Evolutionary conservation across 2,888 invertebrate genomes (phyloP), one percentile per base, ranked within the genome.

Genomic region (Drosophila neotestacea): DNA sequence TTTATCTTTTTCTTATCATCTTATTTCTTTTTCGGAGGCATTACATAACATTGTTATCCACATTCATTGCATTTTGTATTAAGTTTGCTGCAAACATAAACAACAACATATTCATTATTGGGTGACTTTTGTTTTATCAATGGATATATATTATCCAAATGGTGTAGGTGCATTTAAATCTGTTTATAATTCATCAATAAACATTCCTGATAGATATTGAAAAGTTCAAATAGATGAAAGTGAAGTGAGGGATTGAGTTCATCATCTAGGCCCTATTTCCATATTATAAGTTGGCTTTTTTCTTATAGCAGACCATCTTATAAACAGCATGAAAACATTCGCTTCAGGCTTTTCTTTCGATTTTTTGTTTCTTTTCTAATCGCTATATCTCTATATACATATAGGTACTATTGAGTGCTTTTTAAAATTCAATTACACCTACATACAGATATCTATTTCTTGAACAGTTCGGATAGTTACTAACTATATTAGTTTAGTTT

Each of bases 41-140:
- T 39, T 55, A 16, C 30, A 22, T 62, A 56, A 52, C 39, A 16
- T 38, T 41, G 13, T 39, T 48, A 38, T 55, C 48, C 56, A 46
- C 30, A 72, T 42, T 68, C 62, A 65, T 80, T 81, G 79, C 88
- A 81, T 81, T 77, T 81, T 59, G 61, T 77, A 68, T 63, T 81
- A 42, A 77, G 81, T 81, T 81, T 81, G 81, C 73, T 52, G 48
- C 56, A 52, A 46, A 55, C 27, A 54, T 28, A 44, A 55, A 41
- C 11, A 44, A 13, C 16, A 38, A 47, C 42, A 58, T 70, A n/a
- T 44, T 54, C 16, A 30, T 50, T 50, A 47, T 30, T 44, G 52
- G 60, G 65, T 65, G 39, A 51, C 51, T 48, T 38, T 50, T 13
- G 28, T 73, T 52, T 60, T 47, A 55, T 32, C 9, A 58, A 42